phyloP scores from a whole-genome alignment of 2,113 vertebrate genomes.

The Alces alces region DNA sequence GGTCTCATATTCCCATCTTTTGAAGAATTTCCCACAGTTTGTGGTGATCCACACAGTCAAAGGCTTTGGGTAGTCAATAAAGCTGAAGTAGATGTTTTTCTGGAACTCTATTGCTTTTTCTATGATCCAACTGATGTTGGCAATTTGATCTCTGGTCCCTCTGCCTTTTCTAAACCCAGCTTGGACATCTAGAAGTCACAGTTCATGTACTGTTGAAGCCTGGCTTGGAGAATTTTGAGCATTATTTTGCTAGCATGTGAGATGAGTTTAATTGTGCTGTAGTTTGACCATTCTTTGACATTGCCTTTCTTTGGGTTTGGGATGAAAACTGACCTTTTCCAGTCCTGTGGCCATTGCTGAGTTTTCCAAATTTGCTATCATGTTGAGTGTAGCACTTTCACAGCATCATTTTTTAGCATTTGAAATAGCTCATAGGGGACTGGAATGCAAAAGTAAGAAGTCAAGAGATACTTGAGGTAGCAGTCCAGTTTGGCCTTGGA shows the following conservation, averaged over 20 bases:
- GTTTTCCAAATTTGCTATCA: background rate
- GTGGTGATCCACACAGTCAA: background rate
- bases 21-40: background rate
- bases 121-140: background rate
- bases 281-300: background rate
- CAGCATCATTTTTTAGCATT: background rate
- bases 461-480: background rate
- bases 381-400: background rate
- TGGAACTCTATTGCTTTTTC: background rate
- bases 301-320: background rate
- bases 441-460: background rate
- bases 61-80: background rate
- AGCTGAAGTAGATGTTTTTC: background rate
- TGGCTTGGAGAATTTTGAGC: background rate
- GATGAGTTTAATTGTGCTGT: background rate
- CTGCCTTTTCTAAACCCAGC: background rate
- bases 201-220: background rate
- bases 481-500: background rate
- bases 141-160: background rate
- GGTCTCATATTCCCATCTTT: background rate
- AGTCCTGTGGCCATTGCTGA: background rate
- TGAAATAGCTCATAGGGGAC: background rate
- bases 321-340: background rate
- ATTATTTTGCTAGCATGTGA: background rate
- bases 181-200: background rate